Evolutionary conservation across 2,888 invertebrate genomes (phyloP).

Genomic region (Cyaniris semiargus): DNA sequence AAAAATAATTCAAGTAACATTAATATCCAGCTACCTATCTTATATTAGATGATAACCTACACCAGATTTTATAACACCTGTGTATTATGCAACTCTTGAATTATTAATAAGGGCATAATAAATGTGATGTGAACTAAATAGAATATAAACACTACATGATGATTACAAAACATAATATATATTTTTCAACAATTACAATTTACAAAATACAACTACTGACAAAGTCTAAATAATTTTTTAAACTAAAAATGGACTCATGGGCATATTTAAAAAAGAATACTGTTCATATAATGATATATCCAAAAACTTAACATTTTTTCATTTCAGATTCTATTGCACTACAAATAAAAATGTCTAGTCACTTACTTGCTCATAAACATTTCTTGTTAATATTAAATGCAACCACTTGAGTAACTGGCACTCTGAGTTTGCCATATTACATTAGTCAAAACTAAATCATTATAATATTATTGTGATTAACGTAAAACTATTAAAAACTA

Average conservation of each 20-base stretch:
- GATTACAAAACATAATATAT: neutral
- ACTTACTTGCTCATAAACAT: neutral
- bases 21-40: too few relatives aligned
- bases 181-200: neutral
- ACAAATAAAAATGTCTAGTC: neutral
- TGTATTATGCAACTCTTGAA: too few relatives aligned
- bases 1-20: too few relatives aligned
- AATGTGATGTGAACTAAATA: neutral
- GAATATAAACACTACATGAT: neutral
- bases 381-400: conserved; percentile 26
- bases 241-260: neutral
- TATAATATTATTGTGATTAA: conserved; percentile 28
- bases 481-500: neutral
- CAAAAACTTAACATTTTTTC: neutral
- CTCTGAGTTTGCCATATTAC: neutral
- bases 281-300: neutral
- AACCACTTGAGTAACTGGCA: conserved; percentile 16
- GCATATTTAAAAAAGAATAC: neutral
- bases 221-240: neutral
- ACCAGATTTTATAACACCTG: too few relatives aligned
- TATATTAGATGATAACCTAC: too few relatives aligned
- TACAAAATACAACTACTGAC: neutral
- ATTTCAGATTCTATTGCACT: conserved; percentile 16
- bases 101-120: neutral
- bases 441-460: neutral